A percentile compares a stretch with the other conserved stretches of the same genome.
phyloP scores from a whole-genome alignment of 2,888 invertebrate species.

The Ommatoiulus sabulosus region DNA sequence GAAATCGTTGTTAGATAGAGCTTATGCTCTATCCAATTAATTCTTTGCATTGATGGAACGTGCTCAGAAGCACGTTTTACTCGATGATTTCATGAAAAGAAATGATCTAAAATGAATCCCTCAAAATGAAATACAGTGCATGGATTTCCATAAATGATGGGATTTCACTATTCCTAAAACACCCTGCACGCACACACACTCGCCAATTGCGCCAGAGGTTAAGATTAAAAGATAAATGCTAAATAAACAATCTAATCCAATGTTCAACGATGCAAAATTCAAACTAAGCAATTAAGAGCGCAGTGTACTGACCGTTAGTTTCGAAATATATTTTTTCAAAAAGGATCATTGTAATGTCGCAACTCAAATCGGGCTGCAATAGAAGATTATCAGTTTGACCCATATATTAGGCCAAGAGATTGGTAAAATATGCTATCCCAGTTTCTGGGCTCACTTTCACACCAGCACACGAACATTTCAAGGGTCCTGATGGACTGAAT shows the following conservation, averaged over 20 bases:
- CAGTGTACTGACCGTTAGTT: not conserved
- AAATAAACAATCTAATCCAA: not conserved
- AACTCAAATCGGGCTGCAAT: too few relatives aligned
- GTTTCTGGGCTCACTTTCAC: conserved; percentile 19
- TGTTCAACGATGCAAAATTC: not conserved
- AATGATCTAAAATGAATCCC: too few relatives aligned
- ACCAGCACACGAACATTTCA: not conserved
- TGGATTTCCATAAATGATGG: too few relatives aligned
- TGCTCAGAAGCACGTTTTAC: too few relatives aligned
- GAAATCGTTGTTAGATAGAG: too few relatives aligned
- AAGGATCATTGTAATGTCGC: not conserved
- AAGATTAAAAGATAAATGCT: not conserved
- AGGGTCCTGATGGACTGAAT: conserved; percentile 15
- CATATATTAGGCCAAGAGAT: not conserved
- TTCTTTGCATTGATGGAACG: too few relatives aligned
- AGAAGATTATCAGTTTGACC: not conserved
- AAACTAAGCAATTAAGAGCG: not conserved
- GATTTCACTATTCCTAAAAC: too few relatives aligned
- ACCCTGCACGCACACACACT: too few relatives aligned
- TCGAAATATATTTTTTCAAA: not conserved
- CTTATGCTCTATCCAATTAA: too few relatives aligned
- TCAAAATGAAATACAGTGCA: too few relatives aligned
- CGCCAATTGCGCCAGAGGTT: too few relatives aligned
- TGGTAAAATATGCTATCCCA: not conserved
- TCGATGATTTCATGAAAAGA: too few relatives aligned